Percentiles rank a stretch among this genome's conserved stretches.
phyloP scores from a whole-genome alignment of 1,140 invertebrate species.

The Neelides sp. region DNA sequence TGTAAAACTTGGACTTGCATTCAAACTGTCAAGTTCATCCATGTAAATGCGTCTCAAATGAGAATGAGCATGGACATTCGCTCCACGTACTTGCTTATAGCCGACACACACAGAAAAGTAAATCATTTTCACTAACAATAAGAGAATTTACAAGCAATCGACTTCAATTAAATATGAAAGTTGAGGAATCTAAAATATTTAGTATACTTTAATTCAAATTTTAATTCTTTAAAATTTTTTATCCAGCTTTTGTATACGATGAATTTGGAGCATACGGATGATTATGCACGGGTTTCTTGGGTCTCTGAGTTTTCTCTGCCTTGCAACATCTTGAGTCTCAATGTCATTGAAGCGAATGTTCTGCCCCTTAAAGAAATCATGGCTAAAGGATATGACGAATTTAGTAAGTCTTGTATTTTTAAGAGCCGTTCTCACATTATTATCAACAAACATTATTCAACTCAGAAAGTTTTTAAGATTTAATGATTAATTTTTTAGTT shows the following conservation, averaged over 20 bases:
- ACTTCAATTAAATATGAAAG: too few species aligned
- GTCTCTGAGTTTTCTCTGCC: slow-evolving; percentile 29
- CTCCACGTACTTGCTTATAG: slow-evolving; percentile 67
- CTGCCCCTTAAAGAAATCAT: background rate
- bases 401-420: background rate
- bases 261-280: slow-evolving; percentile 27
- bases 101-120: slow-evolving; percentile 60
- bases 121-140: too few species aligned
- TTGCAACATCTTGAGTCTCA: slow-evolving; percentile 24
- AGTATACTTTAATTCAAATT: slow-evolving; percentile 5
- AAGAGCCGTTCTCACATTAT: background rate
- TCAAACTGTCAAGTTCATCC: slow-evolving; percentile 63
- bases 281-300: slow-evolving; percentile 26
- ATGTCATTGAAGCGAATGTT: slow-evolving; percentile 24
- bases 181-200: background rate
- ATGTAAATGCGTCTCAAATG: slow-evolving; percentile 37
- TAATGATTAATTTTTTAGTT: slow-evolving; percentile 34
- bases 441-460: background rate
- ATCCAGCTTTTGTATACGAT: slow-evolving; percentile 25
- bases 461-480: slow-evolving; percentile 1
- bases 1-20: slow-evolving; percentile 85
- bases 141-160: too few species aligned
- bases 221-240: slow-evolving; percentile 10
- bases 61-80: slow-evolving; percentile 70
- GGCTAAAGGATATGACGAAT: slow-evolving; percentile 1